phyloP scores from a whole-genome alignment of 2,113 vertebrate genomes.

The Centropus unirufus region DNA sequence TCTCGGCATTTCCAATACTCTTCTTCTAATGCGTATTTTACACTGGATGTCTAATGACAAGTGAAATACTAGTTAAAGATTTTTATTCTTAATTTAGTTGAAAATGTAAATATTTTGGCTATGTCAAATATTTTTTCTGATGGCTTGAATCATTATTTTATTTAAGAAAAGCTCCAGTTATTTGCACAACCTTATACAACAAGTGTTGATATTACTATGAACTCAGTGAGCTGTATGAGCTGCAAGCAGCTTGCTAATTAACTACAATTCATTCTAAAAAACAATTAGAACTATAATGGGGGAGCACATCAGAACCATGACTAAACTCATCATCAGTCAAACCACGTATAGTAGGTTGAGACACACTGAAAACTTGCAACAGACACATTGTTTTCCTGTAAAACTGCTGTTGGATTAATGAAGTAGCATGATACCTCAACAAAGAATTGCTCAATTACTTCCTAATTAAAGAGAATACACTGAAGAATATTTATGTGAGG shows the following conservation, averaged over 20 bases:
- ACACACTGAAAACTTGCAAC: background rate
- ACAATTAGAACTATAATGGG: conserved; percentile 6
- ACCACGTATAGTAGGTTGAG: background rate
- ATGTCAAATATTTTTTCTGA: background rate
- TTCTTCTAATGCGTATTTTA: background rate
- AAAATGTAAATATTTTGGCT: background rate
- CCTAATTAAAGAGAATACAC: conserved; percentile 7
- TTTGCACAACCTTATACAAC: background rate
- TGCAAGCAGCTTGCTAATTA: conserved; percentile 40
- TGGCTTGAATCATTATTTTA: background rate
- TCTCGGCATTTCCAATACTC: background rate
- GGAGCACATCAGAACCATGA: background rate
- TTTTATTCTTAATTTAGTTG: background rate
- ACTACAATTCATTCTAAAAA: background rate
- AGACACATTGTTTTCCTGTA: background rate
- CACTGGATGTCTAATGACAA: background rate
- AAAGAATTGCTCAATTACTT: conserved; percentile 18
- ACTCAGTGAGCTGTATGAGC: background rate
- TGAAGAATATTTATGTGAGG: background rate
- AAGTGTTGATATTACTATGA: background rate
- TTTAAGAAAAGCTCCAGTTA: background rate
- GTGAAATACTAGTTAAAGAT: background rate
- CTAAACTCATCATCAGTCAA: conserved; percentile 22
- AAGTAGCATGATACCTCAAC: background rate
- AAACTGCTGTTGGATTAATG: conserved; percentile 16